Evolutionary conservation across 2,113 vertebrate species (phyloP).

Genomic region (Brachyhypopomus occidentalis): DNA sequence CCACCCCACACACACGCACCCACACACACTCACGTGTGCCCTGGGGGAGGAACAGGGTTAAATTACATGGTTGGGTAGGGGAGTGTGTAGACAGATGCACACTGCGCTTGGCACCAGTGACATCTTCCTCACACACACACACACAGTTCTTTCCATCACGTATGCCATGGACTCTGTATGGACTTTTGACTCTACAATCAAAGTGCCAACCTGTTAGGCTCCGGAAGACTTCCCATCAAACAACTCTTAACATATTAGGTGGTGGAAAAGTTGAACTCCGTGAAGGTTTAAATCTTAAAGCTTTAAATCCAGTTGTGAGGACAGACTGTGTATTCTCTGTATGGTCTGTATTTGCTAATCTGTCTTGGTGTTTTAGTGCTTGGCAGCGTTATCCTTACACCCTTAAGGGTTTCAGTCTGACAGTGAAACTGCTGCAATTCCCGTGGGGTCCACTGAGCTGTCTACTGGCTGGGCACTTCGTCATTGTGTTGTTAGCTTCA

Average conservation of each 20-base stretch:
- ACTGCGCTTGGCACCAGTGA: neutral
- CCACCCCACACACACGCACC: conserved; percentile 9
- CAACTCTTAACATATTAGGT: conserved; percentile 24
- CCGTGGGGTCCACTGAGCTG: neutral
- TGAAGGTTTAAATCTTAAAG: neutral
- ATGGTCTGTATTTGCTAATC: neutral
- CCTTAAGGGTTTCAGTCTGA: neutral
- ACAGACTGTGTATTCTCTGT: neutral
- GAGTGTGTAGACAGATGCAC: conserved; percentile 9
- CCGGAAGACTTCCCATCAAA: conserved; percentile 23
- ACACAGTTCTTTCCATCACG: neutral
- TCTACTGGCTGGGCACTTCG: neutral
- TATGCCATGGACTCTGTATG: neutral
- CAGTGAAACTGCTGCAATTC: too few species aligned
- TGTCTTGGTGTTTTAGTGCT: neutral
- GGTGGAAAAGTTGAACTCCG: conserved; percentile 2
- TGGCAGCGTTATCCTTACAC: neutral
- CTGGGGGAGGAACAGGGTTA: conserved; percentile 1
- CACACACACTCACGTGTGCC: conserved; percentile 26
- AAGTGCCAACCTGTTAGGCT: conserved; percentile 29
- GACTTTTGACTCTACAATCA: conserved; percentile 24
- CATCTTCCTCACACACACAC: neutral
- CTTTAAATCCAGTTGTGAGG: conserved; percentile 10
- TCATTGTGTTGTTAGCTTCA: too few species aligned
- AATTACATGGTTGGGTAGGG: neutral